These are phyloP conservation scores for Prionailurus bengalensis DNA, from an alignment of 2,113 vertebrate species.

Conservation along the genomic window DNA sequence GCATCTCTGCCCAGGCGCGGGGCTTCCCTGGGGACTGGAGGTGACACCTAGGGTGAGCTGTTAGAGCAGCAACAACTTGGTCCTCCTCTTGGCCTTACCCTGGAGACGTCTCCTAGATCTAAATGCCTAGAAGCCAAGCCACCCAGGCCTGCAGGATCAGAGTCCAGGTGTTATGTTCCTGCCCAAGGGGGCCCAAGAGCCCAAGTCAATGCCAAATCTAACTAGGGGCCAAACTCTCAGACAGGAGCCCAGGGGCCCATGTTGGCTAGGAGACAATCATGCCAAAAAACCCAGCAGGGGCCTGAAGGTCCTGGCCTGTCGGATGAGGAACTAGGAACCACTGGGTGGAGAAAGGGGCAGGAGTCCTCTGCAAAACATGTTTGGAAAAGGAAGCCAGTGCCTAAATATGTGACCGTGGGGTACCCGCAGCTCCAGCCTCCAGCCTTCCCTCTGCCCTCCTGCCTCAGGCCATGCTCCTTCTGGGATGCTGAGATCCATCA, in stretches of 20 bases:
- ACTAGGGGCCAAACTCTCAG: not conserved
- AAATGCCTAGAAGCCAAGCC: not conserved
- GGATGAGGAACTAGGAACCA: not conserved
- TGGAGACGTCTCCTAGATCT: not conserved
- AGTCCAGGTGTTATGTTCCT: not conserved
- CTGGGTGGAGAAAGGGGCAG: not conserved
- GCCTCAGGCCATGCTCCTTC: not conserved
- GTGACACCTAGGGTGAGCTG: not conserved
- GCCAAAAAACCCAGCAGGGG: not conserved
- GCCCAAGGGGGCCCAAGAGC: not conserved
- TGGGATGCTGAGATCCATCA: not conserved
- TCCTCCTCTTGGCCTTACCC: not conserved
- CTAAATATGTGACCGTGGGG: not conserved
- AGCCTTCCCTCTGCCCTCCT: not conserved
- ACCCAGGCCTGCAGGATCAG: not conserved
- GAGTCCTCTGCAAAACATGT: not conserved
- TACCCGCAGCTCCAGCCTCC: not conserved
- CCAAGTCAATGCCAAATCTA: not conserved
- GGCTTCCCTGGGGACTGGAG: not conserved
- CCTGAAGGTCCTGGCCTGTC: not conserved
- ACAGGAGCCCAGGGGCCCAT: fast-evolving
- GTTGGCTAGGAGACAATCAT: no score
- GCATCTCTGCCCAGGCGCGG: no score
- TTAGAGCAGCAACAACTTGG: not conserved
- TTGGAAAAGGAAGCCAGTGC: not conserved